These are phyloP conservation scores for Caenorhabditis zanzibari DNA, from an alignment of 2,888 invertebrate genomes.

Conservation along the genomic window DNA sequence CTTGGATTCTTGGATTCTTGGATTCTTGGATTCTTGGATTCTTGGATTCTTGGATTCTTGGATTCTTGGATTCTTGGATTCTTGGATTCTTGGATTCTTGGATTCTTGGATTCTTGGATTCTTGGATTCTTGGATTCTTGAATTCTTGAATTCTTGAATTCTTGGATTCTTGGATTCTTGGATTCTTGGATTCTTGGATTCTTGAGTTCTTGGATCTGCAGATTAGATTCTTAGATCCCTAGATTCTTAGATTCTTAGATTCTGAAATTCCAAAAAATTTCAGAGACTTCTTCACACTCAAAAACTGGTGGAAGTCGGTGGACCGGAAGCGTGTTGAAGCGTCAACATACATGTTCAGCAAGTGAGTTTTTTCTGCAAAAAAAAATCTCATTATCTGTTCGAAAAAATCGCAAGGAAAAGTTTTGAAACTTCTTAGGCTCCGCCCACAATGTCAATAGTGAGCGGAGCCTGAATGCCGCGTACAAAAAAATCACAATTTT, in stretches of 20 bases:
- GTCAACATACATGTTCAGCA: conserved; percentile 72
- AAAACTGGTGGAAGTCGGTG: conserved; percentile 83
- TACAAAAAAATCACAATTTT: no score
- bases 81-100: background rate
- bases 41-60: background rate
- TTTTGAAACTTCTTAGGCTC: no score
- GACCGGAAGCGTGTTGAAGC: conserved; percentile 78
- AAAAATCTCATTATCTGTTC: no score
- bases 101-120: background rate
- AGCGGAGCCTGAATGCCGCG: no score
- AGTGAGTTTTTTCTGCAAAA: conserved; percentile 65
- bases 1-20: background rate
- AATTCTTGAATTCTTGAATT: background rate
- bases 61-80: background rate
- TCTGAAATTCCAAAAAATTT: conserved; percentile 10
- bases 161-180: background rate
- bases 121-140: background rate
- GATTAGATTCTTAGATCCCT: background rate
- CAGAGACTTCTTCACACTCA: conserved; percentile 82
- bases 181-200: background rate
- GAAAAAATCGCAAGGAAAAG: no score
- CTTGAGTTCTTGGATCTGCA: background rate
- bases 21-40: background rate
- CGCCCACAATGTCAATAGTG: no score
- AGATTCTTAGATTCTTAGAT: background rate